Percentiles rank a stretch among this genome's conserved stretches.
Evolutionary conservation across 2,888 invertebrate genomes (phyloP).

Genomic region (Dioctria linearis): DNA sequence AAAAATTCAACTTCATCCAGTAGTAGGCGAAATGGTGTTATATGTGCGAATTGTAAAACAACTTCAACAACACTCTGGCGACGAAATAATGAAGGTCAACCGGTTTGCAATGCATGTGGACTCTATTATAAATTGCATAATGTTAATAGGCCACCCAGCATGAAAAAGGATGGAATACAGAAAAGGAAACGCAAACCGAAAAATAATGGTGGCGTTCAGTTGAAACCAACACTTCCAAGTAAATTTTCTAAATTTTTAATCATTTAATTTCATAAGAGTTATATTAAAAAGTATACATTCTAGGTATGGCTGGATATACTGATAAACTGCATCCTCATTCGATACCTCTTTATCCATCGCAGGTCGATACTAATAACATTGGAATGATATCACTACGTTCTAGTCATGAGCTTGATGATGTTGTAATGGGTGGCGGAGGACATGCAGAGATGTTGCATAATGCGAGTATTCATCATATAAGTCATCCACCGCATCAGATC

Average conservation of each 20-base stretch:
- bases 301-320: conserved; percentile 41
- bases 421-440: conserved; percentile 59
- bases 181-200: conserved; percentile 95
- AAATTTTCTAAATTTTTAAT: conserved; percentile 7
- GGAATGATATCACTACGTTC: conserved; percentile 7
- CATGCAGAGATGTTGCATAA: conserved; percentile 33
- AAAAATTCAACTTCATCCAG: conserved; percentile 65
- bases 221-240: conserved; percentile 63
- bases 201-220: conserved; percentile 61
- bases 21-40: conserved; percentile 68
- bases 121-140: conserved; percentile 70
- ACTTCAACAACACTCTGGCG: conserved; percentile 86
- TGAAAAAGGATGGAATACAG: conserved; percentile 99
- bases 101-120: conserved; percentile 88
- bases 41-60: conserved; percentile 78
- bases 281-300: not conserved
- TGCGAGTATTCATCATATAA: conserved; percentile 24
- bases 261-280: not conserved
- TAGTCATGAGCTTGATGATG: conserved; percentile 65
- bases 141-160: conserved; percentile 91
- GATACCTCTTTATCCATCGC: conserved; percentile 67
- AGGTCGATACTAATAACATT: conserved; percentile 56
- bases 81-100: conserved; percentile 88
- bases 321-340: conserved; percentile 59
- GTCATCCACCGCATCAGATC: conserved; percentile 41